Percentiles rank a stretch among this genome's conserved stretches.
These are phyloP conservation scores for Meliscaeva auricollis DNA, from an alignment of 2,888 invertebrate species.

Conservation along the genomic window DNA sequence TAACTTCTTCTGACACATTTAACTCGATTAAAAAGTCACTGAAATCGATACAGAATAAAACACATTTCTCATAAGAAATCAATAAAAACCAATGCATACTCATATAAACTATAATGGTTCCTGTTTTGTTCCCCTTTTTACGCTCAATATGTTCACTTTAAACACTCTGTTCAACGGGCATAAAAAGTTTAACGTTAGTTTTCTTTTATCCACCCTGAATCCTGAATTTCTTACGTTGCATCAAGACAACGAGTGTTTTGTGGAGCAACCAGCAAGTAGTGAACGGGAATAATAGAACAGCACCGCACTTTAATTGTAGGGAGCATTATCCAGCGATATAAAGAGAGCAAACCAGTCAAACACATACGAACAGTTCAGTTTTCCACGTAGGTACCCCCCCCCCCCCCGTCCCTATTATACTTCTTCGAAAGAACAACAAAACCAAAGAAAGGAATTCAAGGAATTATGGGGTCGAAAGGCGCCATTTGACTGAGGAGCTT, in stretches of 20 bases:
- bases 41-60: too few species aligned
- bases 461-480: slow-evolving; percentile 69
- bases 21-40: too few species aligned
- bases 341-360: slow-evolving; percentile 2
- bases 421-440: too few species aligned
- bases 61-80: too few species aligned
- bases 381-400: background rate
- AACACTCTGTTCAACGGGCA: slow-evolving; percentile 45
- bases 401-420: background rate
- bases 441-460: slow-evolving; percentile 40
- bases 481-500: slow-evolving; percentile 62
- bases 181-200: slow-evolving; percentile 51
- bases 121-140: background rate
- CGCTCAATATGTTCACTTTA: slow-evolving; percentile 39
- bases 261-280: slow-evolving; percentile 31
- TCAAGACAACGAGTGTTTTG: slow-evolving; percentile 7
- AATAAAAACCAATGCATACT: too few species aligned
- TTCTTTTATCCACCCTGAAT: slow-evolving; percentile 9
- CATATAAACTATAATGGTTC: background rate
- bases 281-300: slow-evolving; percentile 52
- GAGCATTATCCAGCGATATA: slow-evolving; percentile 46
- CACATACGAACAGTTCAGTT: background rate
- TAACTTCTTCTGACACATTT: too few species aligned
- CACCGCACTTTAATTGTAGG: slow-evolving; percentile 70
- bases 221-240: background rate